Conservation (phyloP, 1,140 invertebrate genomes). For the Lasioglossum albipes region DNA sequence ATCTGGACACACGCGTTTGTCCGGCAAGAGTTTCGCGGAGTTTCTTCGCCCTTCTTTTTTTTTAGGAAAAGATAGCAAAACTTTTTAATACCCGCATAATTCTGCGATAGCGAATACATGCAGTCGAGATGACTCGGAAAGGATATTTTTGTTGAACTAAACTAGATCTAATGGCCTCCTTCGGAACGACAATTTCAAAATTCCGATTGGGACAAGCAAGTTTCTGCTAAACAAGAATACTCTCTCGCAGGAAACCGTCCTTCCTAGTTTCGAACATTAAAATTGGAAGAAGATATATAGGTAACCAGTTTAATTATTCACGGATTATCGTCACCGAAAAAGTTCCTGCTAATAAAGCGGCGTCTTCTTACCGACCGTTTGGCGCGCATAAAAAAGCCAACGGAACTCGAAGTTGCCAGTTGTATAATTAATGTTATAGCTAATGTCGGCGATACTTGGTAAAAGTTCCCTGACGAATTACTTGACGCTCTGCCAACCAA, state of each 20-base stretch:
- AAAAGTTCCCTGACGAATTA: constrained; percentile 32
- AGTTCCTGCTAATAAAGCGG: background rate
- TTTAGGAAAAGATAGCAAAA: background rate
- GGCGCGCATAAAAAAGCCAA: background rate
- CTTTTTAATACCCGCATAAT: background rate
- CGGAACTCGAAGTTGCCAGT: background rate
- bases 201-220: no score
- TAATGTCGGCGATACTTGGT: constrained; percentile 8
- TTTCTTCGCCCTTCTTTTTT: background rate
- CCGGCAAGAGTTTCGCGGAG: constrained; percentile 11
- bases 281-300: background rate
- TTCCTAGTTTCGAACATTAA: no score
- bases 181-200: no score
- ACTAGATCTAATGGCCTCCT: no score
- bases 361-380: background rate
- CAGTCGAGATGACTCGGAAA: no score
- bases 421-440: constrained; percentile 27
- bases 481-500: constrained; percentile 29
- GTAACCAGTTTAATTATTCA: background rate
- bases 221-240: no score
- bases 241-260: no score
- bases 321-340: background rate
- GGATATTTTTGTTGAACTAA: no score
- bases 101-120: no score
- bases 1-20: background rate